These are phyloP conservation scores for Scatophagus argus DNA, from an alignment of 2,113 vertebrate species.

Conservation along the genomic window DNA sequence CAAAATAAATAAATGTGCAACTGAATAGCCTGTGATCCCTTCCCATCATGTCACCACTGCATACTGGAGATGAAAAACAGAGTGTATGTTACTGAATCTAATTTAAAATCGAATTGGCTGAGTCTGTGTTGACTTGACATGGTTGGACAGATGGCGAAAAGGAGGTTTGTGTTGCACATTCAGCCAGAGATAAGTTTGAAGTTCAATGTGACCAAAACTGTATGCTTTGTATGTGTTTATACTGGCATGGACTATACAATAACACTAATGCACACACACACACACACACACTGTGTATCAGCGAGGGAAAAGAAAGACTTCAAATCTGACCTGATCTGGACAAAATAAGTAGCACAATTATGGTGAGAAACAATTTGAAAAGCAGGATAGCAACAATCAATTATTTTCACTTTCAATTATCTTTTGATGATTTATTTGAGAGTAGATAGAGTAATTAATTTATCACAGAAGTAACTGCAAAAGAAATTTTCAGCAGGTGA, in stretches of 20 bases:
- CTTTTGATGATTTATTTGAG: neutral
- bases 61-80: constrained; percentile 10
- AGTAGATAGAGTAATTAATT: too few relatives aligned
- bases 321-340: neutral
- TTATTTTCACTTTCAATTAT: neutral
- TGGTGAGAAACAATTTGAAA: too few relatives aligned
- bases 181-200: neutral
- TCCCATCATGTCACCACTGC: neutral
- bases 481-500: too few relatives aligned
- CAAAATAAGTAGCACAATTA: neutral
- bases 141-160: constrained; percentile 6
- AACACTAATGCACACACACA: neutral
- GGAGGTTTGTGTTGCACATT: constrained; percentile 1
- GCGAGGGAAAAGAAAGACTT: neutral
- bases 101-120: constrained; percentile 15
- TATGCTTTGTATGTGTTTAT: constrained; percentile 9
- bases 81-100: neutral
- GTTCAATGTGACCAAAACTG: neutral
- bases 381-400: neutral
- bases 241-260: neutral
- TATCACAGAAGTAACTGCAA: too few relatives aligned
- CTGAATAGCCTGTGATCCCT: too few relatives aligned
- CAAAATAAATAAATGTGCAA: constrained; percentile 24
- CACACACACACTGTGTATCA: neutral
- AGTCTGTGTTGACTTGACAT: neutral